These are phyloP conservation scores for Phoeniculus purpureus DNA, from an alignment of 2,797 vertebrate species.

Conservation along the genomic window DNA sequence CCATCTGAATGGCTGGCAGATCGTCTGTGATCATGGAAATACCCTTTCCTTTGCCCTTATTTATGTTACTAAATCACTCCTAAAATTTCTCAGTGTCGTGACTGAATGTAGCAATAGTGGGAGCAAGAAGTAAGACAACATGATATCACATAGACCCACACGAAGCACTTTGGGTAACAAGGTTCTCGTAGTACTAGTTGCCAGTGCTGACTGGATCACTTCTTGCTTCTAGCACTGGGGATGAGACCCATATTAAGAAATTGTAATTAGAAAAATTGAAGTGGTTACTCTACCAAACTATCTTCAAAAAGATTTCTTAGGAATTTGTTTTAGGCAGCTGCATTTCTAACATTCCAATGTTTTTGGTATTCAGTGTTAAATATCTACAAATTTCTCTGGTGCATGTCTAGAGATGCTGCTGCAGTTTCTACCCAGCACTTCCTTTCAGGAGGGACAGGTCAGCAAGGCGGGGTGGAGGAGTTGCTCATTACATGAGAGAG, in stretches of 20 bases:
- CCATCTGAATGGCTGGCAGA: conserved; percentile 58
- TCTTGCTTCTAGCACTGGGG: neutral
- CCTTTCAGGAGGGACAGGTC: too few relatives aligned
- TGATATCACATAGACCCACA: conserved; percentile 26
- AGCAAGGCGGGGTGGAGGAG: too few relatives aligned
- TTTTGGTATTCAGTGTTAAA: neutral
- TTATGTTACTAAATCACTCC: conserved; percentile 50
- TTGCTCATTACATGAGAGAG: too few relatives aligned
- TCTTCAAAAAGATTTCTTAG: neutral
- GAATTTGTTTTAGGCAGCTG: neutral
- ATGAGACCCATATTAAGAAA: neutral
- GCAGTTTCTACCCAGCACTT: neutral
- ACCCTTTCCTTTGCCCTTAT: conserved; percentile 40
- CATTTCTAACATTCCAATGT: neutral
- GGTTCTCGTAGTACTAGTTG: neutral
- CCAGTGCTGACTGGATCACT: neutral
- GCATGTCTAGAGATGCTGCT: neutral
- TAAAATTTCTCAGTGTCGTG: conserved; percentile 43
- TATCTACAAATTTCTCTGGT: neutral
- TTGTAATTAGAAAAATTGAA: neutral
- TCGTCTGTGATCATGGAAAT: conserved; percentile 38
- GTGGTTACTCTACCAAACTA: neutral
- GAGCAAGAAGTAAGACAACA: conserved; percentile 45
- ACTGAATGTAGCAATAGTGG: conserved; percentile 47
- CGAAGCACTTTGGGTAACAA: neutral